phyloP scores from a whole-genome alignment of 2,113 vertebrate genomes.

The Tenrec ecaudatus region DNA sequence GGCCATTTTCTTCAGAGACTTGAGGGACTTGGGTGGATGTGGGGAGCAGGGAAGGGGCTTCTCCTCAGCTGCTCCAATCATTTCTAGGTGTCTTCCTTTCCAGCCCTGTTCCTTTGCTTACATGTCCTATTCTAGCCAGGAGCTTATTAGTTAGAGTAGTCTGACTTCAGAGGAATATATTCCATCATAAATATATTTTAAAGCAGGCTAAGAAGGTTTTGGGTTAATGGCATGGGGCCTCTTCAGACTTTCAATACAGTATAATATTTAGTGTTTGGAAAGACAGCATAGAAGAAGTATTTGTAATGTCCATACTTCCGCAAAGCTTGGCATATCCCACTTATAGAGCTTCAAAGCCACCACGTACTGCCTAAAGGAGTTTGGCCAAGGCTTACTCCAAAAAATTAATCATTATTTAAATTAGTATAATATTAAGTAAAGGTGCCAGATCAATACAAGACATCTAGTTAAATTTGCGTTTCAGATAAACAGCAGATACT shows the following conservation, averaged over 20 bases:
- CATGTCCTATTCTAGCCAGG: background rate
- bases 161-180: background rate
- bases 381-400: background rate
- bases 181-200: background rate
- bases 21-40: background rate
- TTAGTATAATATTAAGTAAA: background rate
- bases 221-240: background rate
- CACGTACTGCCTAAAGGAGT: background rate
- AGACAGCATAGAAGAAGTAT: background rate
- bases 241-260: too few relatives aligned
- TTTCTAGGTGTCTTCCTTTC: background rate
- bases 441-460: background rate
- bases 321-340: background rate
- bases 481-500: too few relatives aligned
- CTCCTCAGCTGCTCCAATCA: accelerated
- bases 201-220: background rate
- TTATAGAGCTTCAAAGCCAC: background rate
- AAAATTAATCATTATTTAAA: background rate
- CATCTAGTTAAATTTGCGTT: background rate
- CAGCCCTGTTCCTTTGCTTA: background rate
- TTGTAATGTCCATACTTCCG: background rate
- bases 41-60: too few relatives aligned
- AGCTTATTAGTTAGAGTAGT: background rate
- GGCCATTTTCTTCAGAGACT: background rate
- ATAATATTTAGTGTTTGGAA: background rate